These are phyloP conservation scores for Bubo blakistoni DNA, from an alignment of 2,113 vertebrate species.

Conservation along the genomic window DNA sequence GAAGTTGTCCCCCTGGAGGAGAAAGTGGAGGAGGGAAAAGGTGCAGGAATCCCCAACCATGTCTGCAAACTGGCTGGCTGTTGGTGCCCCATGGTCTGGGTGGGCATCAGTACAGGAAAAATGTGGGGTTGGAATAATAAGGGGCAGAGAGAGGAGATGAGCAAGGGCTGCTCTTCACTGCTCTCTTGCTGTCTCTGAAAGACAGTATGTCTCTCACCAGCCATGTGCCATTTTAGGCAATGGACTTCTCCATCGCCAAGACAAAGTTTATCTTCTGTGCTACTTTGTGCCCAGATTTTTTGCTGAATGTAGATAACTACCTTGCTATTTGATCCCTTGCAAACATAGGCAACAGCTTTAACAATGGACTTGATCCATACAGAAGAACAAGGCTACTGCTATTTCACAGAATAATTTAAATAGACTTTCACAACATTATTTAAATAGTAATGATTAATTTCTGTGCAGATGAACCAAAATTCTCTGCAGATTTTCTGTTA, in stretches of 20 bases:
- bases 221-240: not conserved
- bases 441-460: not conserved
- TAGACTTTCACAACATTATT: not conserved
- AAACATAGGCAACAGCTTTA: not conserved
- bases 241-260: not conserved
- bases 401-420: not conserved
- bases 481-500: not conserved
- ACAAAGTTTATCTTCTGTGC: not conserved
- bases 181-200: not conserved
- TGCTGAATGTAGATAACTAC: not conserved
- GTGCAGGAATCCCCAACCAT: not conserved
- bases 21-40: not conserved
- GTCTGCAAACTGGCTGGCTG: not conserved
- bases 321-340: not conserved
- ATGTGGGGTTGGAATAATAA: not conserved
- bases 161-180: not conserved
- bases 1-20: not conserved
- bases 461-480: not conserved
- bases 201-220: not conserved
- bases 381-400: not conserved
- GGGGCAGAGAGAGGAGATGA: not conserved
- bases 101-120: not conserved
- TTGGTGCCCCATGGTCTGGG: not conserved
- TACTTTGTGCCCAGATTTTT: not conserved
- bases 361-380: not conserved